Evolutionary conservation across 2,888 invertebrate genomes (phyloP), one percentile per base, ranked within the genome.

Genomic region (Petrolisthes cinctipes): DNA sequence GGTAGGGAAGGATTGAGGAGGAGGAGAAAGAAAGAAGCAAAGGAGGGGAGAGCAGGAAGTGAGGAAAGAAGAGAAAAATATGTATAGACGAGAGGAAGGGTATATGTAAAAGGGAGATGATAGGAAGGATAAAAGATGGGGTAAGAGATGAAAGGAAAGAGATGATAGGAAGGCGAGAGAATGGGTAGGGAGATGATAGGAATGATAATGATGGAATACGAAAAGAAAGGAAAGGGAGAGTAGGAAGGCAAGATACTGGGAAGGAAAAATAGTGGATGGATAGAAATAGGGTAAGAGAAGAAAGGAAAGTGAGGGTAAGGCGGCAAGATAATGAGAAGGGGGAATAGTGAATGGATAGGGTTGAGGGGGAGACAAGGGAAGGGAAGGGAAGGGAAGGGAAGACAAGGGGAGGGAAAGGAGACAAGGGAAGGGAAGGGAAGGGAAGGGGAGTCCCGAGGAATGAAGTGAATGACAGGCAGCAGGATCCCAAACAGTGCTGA

Each of bases 61-160:
- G 7, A 66, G 82, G 51, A 5, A 66, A 37, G 53, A 56, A 1
- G 37, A 37, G 37, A 37, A 37, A 37, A 37, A 37, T 37, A 2
- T 37, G 37, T 37, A 37, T 37, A 37, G 2, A 37, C 37, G 37
- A 37, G 2, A 37, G 37, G 2, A 37, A 37, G 37, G 37, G 37
- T 37, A 1, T 37, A 1, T 37, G 37, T 37, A n/a, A 54, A 56
- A 82, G 53, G 51, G 7, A 23, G 11, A 20, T 5, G 53, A 7
- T 23, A 53, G 82, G 68, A 51, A 20, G 73, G 83, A 73, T 6
- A 71, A 54, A 83, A 37, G n/a, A 83, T n/a, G 81, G 23, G 61
- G 23, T 53, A 6, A 54, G 54, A 37, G 54, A 81, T 6, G n/a
- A 56, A 23, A 61, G 37, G 17, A 14, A 54, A 5, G 53, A 9